Percentiles rank a stretch among this genome's conserved stretches.
These are phyloP conservation scores for Harmothoe impar DNA, from an alignment of 2,888 invertebrate species.

Conservation along the genomic window DNA sequence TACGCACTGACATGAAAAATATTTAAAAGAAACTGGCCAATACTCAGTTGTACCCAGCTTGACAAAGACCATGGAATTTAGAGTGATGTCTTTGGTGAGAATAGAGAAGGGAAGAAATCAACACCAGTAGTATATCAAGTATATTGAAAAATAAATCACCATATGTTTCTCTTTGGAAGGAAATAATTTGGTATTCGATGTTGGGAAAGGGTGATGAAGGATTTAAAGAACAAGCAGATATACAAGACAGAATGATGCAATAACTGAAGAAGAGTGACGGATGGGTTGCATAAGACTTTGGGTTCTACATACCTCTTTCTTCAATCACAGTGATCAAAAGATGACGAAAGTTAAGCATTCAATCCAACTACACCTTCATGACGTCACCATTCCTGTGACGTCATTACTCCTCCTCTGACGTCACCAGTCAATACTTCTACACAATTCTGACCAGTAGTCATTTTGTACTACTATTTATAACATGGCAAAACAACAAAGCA, in stretches of 20 bases:
- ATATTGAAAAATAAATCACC: not conserved
- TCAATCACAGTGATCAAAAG: constrained; percentile 49
- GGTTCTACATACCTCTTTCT: constrained; percentile 53
- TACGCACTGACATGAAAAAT: not conserved
- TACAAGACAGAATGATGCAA: constrained; percentile 28
- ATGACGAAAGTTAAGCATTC: constrained; percentile 44
- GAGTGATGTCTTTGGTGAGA: not conserved
- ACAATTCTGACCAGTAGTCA: not conserved
- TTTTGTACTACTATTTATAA: not conserved
- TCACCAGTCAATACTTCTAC: not conserved
- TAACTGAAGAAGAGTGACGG: constrained; percentile 4
- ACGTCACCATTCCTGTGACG: constrained; percentile 5
- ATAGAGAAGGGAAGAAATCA: not conserved
- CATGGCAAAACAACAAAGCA: too few relatives aligned
- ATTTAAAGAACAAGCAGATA: constrained; percentile 26
- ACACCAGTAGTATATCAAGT: not conserved
- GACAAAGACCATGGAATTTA: constrained; percentile 19
- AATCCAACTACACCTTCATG: not conserved
- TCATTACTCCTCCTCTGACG: not conserved
- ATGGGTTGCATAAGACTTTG: constrained; percentile 25
- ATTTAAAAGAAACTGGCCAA: not conserved
- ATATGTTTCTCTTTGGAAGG: not conserved
- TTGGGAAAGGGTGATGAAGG: constrained; percentile 39
- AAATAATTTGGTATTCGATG: not conserved
- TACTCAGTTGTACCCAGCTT: not conserved